A percentile compares a stretch with the other conserved stretches of the same genome.
Conservation (phyloP, 2,888 invertebrate genomes). For the Noctua comes region DNA sequence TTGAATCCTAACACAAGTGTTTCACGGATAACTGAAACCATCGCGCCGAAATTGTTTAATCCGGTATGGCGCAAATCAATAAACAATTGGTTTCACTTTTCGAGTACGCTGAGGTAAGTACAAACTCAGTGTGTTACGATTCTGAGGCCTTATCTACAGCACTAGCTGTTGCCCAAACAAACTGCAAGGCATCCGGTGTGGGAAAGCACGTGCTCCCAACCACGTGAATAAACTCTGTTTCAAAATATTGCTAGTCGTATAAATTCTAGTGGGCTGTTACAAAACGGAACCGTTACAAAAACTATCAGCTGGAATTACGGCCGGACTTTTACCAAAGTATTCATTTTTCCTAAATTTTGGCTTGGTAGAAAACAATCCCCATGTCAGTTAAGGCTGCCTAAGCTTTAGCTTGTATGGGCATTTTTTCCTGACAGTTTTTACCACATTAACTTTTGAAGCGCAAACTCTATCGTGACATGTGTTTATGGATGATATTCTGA, state of each 20-base stretch:
- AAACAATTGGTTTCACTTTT: slow-evolving; percentile 38
- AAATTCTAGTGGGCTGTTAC: slow-evolving; percentile 61
- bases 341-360: neutral
- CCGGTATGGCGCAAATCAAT: slow-evolving; percentile 31
- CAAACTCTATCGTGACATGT: neutral
- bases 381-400: neutral
- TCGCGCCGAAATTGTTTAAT: slow-evolving; percentile 9
- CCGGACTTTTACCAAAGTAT: slow-evolving; percentile 9
- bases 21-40: neutral
- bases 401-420: neutral
- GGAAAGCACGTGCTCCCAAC: slow-evolving; percentile 67
- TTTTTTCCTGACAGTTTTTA: slow-evolving; percentile 7
- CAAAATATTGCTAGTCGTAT: slow-evolving; percentile 75
- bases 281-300: slow-evolving; percentile 61
- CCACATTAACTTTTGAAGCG: slow-evolving; percentile 5
- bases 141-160: slow-evolving; percentile 64
- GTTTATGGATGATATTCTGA: neutral
- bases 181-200: slow-evolving; percentile 64
- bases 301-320: slow-evolving; percentile 16
- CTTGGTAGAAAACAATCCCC: neutral
- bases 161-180: slow-evolving; percentile 69
- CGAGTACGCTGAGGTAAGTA: slow-evolving; percentile 12
- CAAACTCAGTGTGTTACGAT: slow-evolving; percentile 44
- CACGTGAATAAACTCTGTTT: slow-evolving; percentile 69
- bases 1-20: neutral